Base-by-base conservation (phyloP, 2,888 invertebrate species). In the Acholoe squamosa region DNA sequence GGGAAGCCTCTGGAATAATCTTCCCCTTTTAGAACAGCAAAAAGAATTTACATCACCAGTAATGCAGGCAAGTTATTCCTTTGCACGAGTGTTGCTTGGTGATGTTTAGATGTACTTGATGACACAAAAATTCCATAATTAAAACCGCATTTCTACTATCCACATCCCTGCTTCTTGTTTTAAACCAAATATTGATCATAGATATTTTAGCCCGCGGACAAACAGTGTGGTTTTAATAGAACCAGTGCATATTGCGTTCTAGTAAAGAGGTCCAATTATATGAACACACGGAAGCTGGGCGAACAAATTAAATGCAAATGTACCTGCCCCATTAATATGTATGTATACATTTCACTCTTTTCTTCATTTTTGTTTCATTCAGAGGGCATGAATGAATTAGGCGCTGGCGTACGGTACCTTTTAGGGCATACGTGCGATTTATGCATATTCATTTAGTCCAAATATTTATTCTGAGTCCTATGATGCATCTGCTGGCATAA, bases 61-160 rank as follows among this genome's bases (percentile, higher is more conserved):
- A 71, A 71, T 71, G 71, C 25, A 71, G 19, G 3, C 19, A 16
- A 14, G 71, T 28, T 16, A 25, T 71, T 71, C 31, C 71, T 28
- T 28, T 71, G 28, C 71, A 71, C 25, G 71, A 0, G 25, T 28
- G 28, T 7, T 28, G 25, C 71, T 28, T 28, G 71, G 28, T n/a
- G 1, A 3, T 28, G 31, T 71, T 28, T 71, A 71, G 28, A 71
- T 71, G 71, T 25, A n/a, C 71, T 71, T 14, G 71, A 71, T 71
- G 71, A 71, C 71, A 71, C 71, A 0, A 71, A 28, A 71, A 71
- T n/a, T 71, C 71, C 5, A 71, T 71, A 14, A 71, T 71, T 71
- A 28, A 71, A n/a, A 71, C 28, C 28, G 28, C 31, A n/a, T 71
- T 71, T 71, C 25, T n/a, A 19, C 19, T 61, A n/a, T 61, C 14